These are phyloP conservation scores for Sebastes hubbsi DNA, from an alignment of 2,797 vertebrate genomes.

Conservation along the genomic window DNA sequence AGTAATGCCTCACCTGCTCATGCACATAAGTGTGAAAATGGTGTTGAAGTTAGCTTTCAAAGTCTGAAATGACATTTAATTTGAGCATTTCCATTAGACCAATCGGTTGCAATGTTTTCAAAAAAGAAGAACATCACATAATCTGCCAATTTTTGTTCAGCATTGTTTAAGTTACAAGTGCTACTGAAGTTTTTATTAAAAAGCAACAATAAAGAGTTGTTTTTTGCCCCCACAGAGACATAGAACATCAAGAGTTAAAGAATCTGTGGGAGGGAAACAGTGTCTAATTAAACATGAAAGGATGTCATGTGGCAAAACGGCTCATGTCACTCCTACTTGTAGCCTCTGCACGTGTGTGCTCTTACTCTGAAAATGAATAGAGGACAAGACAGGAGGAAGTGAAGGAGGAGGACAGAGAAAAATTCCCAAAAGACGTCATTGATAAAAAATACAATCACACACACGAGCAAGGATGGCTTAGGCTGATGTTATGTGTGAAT, in stretches of 20 bases:
- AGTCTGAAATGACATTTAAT: not conserved
- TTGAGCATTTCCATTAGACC: not conserved
- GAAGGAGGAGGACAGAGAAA: not conserved
- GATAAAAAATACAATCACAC: not conserved
- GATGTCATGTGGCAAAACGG: constrained; percentile 21
- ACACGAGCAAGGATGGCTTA: not conserved
- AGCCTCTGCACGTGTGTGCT: not conserved
- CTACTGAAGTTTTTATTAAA: not conserved
- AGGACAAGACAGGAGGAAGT: constrained; percentile 6
- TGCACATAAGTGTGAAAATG: not conserved
- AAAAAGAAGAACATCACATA: not conserved
- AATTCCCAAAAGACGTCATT: not conserved
- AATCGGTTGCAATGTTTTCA: not conserved
- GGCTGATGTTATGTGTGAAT: constrained; percentile 1
- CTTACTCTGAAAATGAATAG: not conserved
- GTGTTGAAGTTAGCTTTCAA: not conserved
- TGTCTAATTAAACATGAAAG: constrained; percentile 41
- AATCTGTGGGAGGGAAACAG: not conserved
- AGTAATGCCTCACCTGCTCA: not conserved
- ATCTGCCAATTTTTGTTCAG: not conserved
- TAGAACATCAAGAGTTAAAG: not conserved
- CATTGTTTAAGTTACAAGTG: not conserved
- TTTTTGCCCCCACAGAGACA: not conserved
- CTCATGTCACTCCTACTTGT: constrained; percentile 22
- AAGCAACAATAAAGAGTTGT: not conserved